Evolutionary conservation across 2,888 invertebrate genomes (phyloP).

Genomic region (Perizoma flavofasciatum): DNA sequence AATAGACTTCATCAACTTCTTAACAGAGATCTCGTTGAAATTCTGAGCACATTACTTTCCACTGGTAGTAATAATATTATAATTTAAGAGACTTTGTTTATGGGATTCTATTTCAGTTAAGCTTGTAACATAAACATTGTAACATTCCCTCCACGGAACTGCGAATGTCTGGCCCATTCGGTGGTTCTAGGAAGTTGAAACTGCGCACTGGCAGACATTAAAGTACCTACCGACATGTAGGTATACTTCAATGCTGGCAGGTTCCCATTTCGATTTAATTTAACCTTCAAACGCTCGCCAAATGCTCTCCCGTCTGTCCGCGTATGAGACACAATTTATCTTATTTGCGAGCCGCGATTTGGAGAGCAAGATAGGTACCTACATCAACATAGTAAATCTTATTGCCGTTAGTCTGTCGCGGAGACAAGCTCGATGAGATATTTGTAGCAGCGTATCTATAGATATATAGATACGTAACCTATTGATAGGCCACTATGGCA

Average conservation of each 20-base stretch:
- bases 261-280: constrained; percentile 57
- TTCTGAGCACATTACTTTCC: constrained; percentile 20
- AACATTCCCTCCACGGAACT: constrained; percentile 50
- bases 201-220: constrained; percentile 37
- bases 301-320: constrained; percentile 54
- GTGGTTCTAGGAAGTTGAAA: constrained; percentile 64
- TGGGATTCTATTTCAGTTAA: constrained; percentile 31
- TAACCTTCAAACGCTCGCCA: constrained; percentile 74
- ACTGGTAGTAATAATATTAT: constrained; percentile 16
- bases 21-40: constrained; percentile 24
- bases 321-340: constrained; percentile 62
- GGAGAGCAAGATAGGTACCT: constrained; percentile 45
- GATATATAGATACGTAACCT: too few species aligned
- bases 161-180: constrained; percentile 54
- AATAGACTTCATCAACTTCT: too few species aligned
- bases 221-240: too few species aligned
- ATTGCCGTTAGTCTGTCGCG: constrained; percentile 48
- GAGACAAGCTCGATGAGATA: constrained; percentile 42
- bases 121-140: constrained; percentile 54
- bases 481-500: too few species aligned
- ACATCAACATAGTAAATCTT: constrained; percentile 69
- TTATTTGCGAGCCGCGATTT: constrained; percentile 52
- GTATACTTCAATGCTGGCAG: constrained; percentile 37
- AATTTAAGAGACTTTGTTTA: constrained; percentile 33
- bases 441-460: too few species aligned